Percentiles rank a stretch among this genome's conserved stretches.
Evolutionary conservation across 2,113 vertebrate species (phyloP).

Genomic region (Nettapus auritus): DNA sequence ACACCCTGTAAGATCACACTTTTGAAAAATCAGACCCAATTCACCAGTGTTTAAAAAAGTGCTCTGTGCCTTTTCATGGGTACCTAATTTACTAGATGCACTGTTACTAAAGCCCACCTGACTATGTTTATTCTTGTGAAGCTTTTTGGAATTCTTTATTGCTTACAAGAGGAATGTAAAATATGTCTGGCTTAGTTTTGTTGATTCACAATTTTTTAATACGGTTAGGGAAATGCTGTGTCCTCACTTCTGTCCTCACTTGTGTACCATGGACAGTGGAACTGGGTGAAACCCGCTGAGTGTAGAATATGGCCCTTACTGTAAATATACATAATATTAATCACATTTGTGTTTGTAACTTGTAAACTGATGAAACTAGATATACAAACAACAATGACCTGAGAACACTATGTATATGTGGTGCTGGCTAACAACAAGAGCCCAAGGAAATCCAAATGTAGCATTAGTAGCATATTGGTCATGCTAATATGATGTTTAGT

Average conservation of each 20-base stretch:
- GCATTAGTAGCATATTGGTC: not conserved
- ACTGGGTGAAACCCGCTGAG: not conserved
- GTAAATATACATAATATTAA: not conserved
- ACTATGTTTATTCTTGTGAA: not conserved
- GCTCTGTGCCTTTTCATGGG: not conserved
- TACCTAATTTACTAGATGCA: not conserved
- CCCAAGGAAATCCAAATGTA: not conserved
- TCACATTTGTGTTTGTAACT: not conserved
- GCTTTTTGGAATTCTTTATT: not conserved
- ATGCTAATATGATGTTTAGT: not conserved
- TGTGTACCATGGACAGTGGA: not conserved
- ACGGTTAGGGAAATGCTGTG: not conserved
- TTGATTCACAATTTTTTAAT: not conserved
- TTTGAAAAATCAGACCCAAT: not conserved
- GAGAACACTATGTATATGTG: not conserved
- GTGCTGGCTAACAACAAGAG: not conserved
- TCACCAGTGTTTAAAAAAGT: not conserved
- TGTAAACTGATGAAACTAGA: not conserved
- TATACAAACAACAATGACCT: not conserved
- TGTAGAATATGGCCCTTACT: not conserved
- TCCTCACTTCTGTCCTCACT: not conserved
- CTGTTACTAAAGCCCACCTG: not conserved
- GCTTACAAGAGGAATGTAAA: not conserved
- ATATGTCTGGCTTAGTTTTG: not conserved
- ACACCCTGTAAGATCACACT: not conserved